Base-by-base conservation (phyloP, 2,888 invertebrate genomes). In the Idaea dimidiata region DNA sequence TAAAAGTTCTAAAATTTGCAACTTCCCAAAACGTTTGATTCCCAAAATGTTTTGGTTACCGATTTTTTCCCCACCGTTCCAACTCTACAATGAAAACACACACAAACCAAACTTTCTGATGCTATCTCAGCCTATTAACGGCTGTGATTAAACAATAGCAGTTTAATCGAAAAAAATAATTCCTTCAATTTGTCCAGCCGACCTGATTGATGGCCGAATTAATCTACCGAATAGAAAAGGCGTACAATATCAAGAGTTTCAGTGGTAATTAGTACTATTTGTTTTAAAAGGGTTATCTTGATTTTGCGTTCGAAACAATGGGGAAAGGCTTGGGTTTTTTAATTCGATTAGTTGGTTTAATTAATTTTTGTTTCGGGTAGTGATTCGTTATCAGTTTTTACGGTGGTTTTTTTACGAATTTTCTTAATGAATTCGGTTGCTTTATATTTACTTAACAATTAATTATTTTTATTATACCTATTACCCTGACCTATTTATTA, bases 211-310 rank as follows among this genome's bases (percentile, higher is more conserved):
- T 84, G 83, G 73, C 72, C 76, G 67, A 83, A 91, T 91, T 89
- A 84, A 87, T 92, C 89, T 78, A 78, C 81, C 80, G 84, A 87
- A 87, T 89, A 85, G 82, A 84, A 84, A 83, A 81, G 80, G 73
- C 79, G 72, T 78, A 86, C 56, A 16, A 86, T 82, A 86, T 88
- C 89, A 88, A 89, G 79, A 76, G 80, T 80, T 81, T 77, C 80
- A 74, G 77, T 76, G 79, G 84, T 91, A 91, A 91, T 91, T 91
- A 90, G 89, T 82, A 84, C 88, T 88, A 91, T 91, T 91, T 91
- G 90, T 91, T 88, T 88, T 84, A 67, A 80, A 67, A 76, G 82
- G 73, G 73, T 83, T 91, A 90, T 90, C 90, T 79, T 66, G 77
- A 88, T 87, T 83, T 77, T 76, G 74, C 72, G 74, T 69, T 69